Conservation (phyloP, 2,797 vertebrate species). For the Coranthus polyacanthus region DNA sequence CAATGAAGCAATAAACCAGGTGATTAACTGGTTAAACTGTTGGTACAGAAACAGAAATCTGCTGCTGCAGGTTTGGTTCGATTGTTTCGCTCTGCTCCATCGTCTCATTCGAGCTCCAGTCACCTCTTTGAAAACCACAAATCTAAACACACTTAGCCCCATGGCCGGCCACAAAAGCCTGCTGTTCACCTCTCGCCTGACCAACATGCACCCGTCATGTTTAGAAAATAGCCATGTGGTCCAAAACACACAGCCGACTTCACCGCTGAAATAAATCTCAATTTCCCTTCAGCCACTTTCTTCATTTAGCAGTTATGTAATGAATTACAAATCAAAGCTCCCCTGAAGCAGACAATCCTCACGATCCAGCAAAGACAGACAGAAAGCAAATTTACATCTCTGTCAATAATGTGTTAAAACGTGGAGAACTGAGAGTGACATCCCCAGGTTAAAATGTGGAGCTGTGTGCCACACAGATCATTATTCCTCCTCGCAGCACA, state of each 20-base stretch:
- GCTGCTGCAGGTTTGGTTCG: slow-evolving; percentile 15
- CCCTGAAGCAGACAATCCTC: slow-evolving; percentile 10
- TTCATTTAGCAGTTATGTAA: slow-evolving; percentile 75
- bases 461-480: slow-evolving; percentile 30
- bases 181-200: slow-evolving; percentile 78
- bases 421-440: slow-evolving; percentile 36
- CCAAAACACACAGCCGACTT: slow-evolving; percentile 79
- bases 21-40: background rate
- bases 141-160: slow-evolving; percentile 80
- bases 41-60: background rate
- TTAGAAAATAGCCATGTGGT: slow-evolving; percentile 79
- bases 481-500: slow-evolving; percentile 55
- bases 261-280: slow-evolving; percentile 82
- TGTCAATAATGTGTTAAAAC: slow-evolving; percentile 2
- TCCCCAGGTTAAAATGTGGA: slow-evolving; percentile 35
- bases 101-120: slow-evolving; percentile 42
- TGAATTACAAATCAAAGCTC: slow-evolving; percentile 66
- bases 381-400: slow-evolving; percentile 14
- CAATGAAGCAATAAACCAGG: background rate
- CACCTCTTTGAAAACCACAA: slow-evolving; percentile 74
- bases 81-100: slow-evolving; percentile 43
- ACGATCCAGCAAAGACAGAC: slow-evolving; percentile 6
- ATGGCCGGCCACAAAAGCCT: slow-evolving; percentile 75
- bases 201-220: slow-evolving; percentile 76
- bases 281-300: slow-evolving; percentile 77